phyloP scores from a whole-genome alignment of 37 sponge, comb jelly and placozoan genomes.

The Petrosia ficiformis region DNA sequence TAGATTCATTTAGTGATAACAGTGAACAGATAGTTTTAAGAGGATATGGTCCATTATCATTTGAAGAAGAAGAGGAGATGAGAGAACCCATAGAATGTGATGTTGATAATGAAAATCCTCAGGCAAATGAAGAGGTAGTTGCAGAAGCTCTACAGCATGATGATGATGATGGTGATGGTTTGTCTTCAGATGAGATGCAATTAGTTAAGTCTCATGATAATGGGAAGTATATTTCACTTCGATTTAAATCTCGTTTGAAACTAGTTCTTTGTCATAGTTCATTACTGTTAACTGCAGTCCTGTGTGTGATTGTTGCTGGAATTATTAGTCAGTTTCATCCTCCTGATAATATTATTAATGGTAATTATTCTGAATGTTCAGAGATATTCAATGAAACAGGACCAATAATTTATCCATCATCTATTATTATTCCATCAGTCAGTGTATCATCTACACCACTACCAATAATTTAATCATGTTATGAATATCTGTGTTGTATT shows the following conservation, averaged over 20 bases:
- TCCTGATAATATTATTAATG: not conserved
- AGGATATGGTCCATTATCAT: not conserved
- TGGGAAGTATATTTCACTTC: too few species aligned
- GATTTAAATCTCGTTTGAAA: too few species aligned
- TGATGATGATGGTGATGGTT: not conserved
- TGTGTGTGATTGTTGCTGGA: too few species aligned
- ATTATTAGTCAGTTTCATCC: not conserved
- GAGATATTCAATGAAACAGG: not conserved
- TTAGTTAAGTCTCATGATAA: too few species aligned
- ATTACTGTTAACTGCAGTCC: not conserved
- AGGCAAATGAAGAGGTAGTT: not conserved
- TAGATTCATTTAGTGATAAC: too few species aligned
- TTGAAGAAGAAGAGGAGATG: not conserved
- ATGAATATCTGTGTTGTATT: too few species aligned
- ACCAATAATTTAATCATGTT: too few species aligned
- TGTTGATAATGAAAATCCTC: not conserved
- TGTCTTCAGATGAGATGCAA: not conserved
- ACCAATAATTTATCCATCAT: not conserved
- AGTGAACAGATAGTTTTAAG: not conserved
- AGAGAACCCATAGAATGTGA: not conserved
- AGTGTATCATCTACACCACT: too few species aligned
- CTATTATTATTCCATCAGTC: not conserved
- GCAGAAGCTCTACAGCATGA: not conserved
- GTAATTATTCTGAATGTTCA: slow-evolving; percentile 8
- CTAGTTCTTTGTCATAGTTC: not conserved